A percentile compares a stretch with the other conserved stretches of the same genome.
Conservation (phyloP, 2,113 vertebrate species). For the Silurus asotus region DNA sequence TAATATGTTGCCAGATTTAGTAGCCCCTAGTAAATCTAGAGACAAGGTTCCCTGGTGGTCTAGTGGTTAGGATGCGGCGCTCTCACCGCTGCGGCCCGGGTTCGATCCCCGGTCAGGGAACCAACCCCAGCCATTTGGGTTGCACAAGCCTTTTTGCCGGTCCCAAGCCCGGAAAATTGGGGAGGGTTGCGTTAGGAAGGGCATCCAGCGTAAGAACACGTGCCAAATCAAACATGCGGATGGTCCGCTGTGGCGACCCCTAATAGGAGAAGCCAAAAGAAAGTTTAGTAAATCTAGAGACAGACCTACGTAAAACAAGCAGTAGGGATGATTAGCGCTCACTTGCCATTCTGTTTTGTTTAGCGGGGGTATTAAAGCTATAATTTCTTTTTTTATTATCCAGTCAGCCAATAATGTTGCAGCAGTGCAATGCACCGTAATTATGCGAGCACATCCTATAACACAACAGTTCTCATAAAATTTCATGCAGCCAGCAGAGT, state of each 20-base stretch:
- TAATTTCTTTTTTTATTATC: no score
- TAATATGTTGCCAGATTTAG: background rate
- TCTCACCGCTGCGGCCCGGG: no score
- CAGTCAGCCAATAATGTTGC: background rate
- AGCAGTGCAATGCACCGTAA: background rate
- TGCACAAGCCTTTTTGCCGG: no score
- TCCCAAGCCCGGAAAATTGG: no score
- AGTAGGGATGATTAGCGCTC: background rate
- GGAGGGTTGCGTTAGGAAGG: no score
- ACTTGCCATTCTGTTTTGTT: background rate
- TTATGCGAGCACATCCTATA: background rate
- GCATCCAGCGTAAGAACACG: no score
- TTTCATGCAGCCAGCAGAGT: background rate
- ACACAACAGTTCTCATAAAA: background rate
- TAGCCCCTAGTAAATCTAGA: background rate
- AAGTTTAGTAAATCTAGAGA: background rate
- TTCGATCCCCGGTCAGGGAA: no score
- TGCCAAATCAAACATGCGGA: no score
- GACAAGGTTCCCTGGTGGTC: background rate
- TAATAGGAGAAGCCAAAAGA: background rate
- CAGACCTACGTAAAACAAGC: background rate
- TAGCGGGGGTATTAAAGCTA: background rate
- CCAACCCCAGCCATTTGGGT: no score
- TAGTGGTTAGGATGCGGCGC: no score
- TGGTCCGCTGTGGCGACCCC: background rate